These are phyloP conservation scores for Malurus alboscapulatus DNA, from an alignment of 2,113 vertebrate genomes.

Conservation along the genomic window DNA sequence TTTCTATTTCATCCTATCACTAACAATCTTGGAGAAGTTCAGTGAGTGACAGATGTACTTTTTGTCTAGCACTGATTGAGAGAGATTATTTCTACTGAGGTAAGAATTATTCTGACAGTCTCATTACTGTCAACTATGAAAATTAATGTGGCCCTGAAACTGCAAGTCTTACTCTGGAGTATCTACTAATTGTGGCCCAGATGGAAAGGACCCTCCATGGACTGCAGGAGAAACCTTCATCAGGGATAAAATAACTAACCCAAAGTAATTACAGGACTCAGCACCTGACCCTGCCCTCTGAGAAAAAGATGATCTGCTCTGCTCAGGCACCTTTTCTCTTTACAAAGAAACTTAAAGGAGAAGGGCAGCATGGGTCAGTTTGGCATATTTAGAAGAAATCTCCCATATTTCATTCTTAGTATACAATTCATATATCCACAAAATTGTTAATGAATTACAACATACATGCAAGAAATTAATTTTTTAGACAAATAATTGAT, in stretches of 20 bases:
- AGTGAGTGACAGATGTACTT: background rate
- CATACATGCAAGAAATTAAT: background rate
- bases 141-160: background rate
- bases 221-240: background rate
- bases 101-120: conserved; percentile 11
- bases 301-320: background rate
- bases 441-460: background rate
- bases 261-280: background rate
- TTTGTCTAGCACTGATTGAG: background rate
- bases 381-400: background rate
- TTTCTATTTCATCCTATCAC: background rate
- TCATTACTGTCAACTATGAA: conserved; percentile 24
- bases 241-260: background rate
- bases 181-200: background rate
- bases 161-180: background rate
- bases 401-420: background rate
- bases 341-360: background rate
- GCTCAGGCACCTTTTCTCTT: background rate
- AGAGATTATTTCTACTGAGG: background rate
- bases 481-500: background rate
- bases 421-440: background rate
- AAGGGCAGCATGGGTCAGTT: background rate
- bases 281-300: background rate
- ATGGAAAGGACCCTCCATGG: background rate
- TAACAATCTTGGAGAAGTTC: background rate